Evolutionary conservation across 2,888 invertebrate species (phyloP), one percentile per base, ranked within the genome.

Genomic region (Oscheius sp.): DNA sequence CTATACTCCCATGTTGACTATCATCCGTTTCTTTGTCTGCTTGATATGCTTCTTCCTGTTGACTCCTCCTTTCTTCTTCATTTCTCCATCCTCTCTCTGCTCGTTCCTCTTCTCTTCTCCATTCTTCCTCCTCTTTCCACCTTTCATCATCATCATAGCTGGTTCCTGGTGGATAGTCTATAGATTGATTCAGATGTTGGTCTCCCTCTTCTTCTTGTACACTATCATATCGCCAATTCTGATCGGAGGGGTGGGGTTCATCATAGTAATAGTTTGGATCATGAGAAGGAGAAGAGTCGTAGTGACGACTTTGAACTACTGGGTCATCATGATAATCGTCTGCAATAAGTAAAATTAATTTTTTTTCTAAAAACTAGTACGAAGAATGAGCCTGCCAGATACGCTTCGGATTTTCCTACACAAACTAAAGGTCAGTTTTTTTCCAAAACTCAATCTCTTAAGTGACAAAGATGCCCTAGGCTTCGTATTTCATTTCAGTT

Each of bases 201-300:
- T 49, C 71, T 68, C 26, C 72, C 54, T 75, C 72, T 36, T 75
- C 75, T 44, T 73, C 75, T 57, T 75, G 75, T 22, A 75, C 70
- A 51, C 71, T 71, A 41, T 75, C 75, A 49, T 73, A 75, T 14
- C 75, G 32, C 75, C 75, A 75, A 41, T 50, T 64, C 20, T 50
- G 50, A 9, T 51, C 41, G n/a, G 51, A 36, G 2, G 59, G 44
- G 2, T 32, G 33, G 14, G 14, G 36, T 8, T 59, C 59, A n/a
- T 59, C 41, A n/a, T 49, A 26, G 17, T 49, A 62, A 26, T 24
- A 59, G 20, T 12, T 26, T 8, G 62, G 33, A 2, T 62, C 49
- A 17, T 62, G 62, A 9, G 20, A 9, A 17, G 47, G 62, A 30
- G 14, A 14, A 24, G 22, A 36, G 47, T 62, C 62, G 24, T 62